Conservation (phyloP, 2,113 vertebrate species). For the Perognathus longimembris region DNA sequence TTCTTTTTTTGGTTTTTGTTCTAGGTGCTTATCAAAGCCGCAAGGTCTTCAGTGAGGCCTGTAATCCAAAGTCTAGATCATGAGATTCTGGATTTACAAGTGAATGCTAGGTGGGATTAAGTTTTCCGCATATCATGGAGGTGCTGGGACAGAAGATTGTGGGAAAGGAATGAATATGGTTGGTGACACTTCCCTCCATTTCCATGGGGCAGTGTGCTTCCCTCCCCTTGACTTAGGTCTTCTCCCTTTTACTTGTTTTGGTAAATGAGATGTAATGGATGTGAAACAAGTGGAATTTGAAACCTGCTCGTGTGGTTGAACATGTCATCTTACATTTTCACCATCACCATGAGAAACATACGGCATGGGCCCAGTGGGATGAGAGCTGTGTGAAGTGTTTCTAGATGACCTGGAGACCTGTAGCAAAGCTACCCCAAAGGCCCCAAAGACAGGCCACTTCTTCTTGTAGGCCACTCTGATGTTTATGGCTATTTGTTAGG, state of each 20-base stretch:
- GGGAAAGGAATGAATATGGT: not conserved
- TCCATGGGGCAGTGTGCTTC: not conserved
- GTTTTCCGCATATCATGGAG: not conserved
- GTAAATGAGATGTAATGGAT: not conserved
- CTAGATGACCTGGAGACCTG: not conserved
- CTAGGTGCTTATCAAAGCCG: not conserved
- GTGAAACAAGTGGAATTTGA: not conserved
- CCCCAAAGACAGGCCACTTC: not conserved
- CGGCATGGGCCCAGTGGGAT: not conserved
- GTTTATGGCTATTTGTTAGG: conserved; percentile 21
- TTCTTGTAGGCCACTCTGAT: not conserved
- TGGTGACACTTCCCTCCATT: not conserved
- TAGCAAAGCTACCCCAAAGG: not conserved
- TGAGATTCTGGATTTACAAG: not conserved
- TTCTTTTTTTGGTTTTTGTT: conserved; percentile 7
- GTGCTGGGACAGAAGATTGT: not conserved
- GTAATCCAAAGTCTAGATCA: not conserved
- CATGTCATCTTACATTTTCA: not conserved
- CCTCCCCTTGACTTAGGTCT: not conserved
- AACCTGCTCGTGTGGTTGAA: not conserved
- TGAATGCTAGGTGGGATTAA: not conserved
- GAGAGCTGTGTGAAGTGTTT: not conserved
- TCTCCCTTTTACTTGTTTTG: not conserved
- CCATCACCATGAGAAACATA: not conserved
- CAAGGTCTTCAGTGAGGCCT: not conserved